phyloP scores from a whole-genome alignment of 2,888 invertebrate genomes.

The Drosophila quinaria region DNA sequence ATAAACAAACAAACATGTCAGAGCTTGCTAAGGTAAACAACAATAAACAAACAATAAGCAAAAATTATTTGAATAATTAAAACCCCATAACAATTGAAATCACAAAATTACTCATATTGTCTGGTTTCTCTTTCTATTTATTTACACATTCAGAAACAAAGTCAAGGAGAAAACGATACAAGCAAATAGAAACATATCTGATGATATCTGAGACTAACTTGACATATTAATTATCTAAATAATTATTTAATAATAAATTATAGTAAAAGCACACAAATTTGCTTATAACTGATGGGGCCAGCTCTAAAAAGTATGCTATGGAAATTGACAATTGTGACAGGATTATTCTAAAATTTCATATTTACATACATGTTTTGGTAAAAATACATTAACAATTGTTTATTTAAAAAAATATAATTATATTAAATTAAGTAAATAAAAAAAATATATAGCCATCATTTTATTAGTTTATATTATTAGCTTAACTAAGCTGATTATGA shows the following conservation, averaged over 20 bases:
- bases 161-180: constrained; percentile 13
- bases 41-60: constrained; percentile 28
- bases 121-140: neutral
- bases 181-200: constrained; percentile 1
- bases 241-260: neutral
- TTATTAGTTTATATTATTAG: no score
- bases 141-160: neutral
- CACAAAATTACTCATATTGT: constrained; percentile 2
- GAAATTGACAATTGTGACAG: neutral
- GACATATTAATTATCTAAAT: neutral
- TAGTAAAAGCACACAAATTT: neutral
- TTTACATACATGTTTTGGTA: no score
- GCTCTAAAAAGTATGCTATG: constrained; percentile 42
- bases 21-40: constrained; percentile 30
- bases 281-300: neutral
- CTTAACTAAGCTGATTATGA: neutral
- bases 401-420: no score
- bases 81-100: constrained; percentile 10
- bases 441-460: neutral
- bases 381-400: no score
- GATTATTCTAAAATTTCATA: neutral
- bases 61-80: constrained; percentile 69
- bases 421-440: no score
- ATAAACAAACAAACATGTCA: constrained; percentile 49
- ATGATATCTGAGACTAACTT: neutral